phyloP scores from a whole-genome alignment of 2,888 invertebrate genomes.

The Rhopalosiphum nymphaeae region DNA sequence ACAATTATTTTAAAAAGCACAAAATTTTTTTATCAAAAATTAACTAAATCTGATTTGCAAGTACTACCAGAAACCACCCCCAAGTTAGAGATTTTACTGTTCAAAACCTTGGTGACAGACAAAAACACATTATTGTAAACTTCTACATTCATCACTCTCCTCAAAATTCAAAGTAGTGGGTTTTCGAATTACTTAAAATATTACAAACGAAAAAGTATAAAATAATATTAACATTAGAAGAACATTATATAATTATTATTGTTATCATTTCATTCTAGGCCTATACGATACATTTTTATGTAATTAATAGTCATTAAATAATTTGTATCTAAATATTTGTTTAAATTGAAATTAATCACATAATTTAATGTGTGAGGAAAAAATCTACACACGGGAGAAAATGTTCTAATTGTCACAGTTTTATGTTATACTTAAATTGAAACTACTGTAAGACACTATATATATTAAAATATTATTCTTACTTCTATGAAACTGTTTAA shows the following conservation, averaged over 20 bases:
- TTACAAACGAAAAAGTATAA: neutral
- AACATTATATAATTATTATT: neutral
- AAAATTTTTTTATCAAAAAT: neutral
- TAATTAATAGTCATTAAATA: neutral
- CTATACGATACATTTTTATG: neutral
- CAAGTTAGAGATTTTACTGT: neutral
- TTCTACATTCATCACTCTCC: neutral
- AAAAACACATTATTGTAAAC: neutral
- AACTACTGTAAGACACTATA: neutral
- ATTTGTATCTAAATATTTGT: neutral
- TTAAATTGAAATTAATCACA: neutral
- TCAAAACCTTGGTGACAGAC: too few species aligned
- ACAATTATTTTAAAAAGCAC: neutral
- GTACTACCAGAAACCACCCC: neutral
- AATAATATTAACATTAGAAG: neutral
- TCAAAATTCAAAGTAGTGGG: neutral
- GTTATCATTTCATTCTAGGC: neutral
- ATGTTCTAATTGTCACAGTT: neutral
- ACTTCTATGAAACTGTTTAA: constrained; percentile 7
- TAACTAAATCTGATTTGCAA: too few species aligned
- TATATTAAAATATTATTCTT: neutral
- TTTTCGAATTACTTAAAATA: neutral
- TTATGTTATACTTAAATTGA: neutral
- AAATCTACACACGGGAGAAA: neutral
- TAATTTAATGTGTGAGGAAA: neutral